A percentile compares a stretch with the other conserved stretches of the same genome.
These are phyloP conservation scores for Pachydiplax longipennis DNA, from an alignment of 2,888 invertebrate genomes.

Conservation along the genomic window DNA sequence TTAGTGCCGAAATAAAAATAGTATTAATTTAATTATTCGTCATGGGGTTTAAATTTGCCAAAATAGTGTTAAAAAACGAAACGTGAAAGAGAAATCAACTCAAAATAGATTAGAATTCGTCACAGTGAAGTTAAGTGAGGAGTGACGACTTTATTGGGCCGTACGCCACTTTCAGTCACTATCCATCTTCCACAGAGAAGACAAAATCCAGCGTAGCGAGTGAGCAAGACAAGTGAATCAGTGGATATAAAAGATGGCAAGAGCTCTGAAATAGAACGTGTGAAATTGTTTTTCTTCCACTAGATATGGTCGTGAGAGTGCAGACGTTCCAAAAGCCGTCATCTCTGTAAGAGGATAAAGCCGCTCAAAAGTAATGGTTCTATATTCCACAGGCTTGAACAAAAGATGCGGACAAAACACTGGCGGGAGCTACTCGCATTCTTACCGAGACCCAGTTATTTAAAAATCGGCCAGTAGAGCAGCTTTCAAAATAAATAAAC, in stretches of 20 bases:
- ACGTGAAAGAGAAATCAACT: too few species aligned
- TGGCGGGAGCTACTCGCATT: background rate
- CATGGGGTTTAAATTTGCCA: too few species aligned
- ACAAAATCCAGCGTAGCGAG: background rate
- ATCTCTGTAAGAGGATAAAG: background rate
- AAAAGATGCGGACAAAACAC: background rate
- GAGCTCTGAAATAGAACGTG: background rate
- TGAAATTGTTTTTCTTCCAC: background rate
- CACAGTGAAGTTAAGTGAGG: too few species aligned
- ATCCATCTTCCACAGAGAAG: background rate
- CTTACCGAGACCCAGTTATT: background rate
- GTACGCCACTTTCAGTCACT: background rate
- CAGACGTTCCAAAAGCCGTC: background rate
- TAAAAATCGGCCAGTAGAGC: background rate
- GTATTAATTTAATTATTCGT: too few species aligned
- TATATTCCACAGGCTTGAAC: background rate
- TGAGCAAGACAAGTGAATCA: too few species aligned
- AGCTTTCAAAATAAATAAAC: background rate
- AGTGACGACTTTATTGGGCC: too few species aligned
- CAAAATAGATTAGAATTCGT: too few species aligned
- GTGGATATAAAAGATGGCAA: background rate
- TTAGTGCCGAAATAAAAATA: too few species aligned
- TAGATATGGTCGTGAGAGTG: background rate
- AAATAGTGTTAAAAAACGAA: too few species aligned
- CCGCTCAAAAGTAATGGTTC: background rate